Evolutionary conservation across 2,888 invertebrate genomes (phyloP).

Genomic region (Nomada goodeniana): DNA sequence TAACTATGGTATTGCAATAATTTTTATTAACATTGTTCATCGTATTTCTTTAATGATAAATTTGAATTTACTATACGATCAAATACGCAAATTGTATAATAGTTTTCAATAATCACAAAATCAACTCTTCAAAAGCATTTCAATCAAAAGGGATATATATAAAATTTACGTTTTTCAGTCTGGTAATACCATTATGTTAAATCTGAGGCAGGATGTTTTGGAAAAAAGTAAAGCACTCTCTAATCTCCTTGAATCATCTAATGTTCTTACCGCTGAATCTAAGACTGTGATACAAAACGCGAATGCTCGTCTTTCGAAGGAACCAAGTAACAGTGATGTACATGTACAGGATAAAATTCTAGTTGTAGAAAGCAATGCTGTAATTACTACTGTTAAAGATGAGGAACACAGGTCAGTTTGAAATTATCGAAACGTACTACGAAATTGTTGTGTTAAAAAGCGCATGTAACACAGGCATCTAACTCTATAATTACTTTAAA

Average conservation of each 20-base stretch:
- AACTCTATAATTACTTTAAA: conserved; percentile 38
- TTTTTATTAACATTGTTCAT: neutral
- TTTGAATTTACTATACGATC: too few species aligned
- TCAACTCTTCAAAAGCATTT: neutral
- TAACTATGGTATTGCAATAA: too few species aligned
- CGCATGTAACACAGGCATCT: conserved; percentile 36
- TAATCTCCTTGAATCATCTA: conserved; percentile 79
- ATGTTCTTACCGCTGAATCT: conserved; percentile 73
- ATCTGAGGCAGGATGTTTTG: conserved; percentile 77
- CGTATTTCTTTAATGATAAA: too few species aligned
- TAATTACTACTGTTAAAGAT: conserved; percentile 50
- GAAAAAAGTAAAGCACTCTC: conserved; percentile 77
- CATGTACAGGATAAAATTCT: conserved; percentile 53
- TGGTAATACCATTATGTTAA: conserved; percentile 78
- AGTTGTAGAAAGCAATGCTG: conserved; percentile 57
- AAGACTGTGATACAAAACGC: conserved; percentile 71
- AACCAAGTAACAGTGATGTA: conserved; percentile 57
- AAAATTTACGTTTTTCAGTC: conserved; percentile 66
- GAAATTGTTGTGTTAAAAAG: conserved; percentile 36
- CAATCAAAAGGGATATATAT: neutral
- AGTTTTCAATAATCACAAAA: neutral
- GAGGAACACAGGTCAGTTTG: conserved; percentile 64
- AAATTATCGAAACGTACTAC: conserved; percentile 34
- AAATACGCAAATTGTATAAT: neutral
- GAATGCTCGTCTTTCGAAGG: conserved; percentile 51